phyloP scores from a whole-genome alignment of 2,113 vertebrate species.

The Halcyon senegalensis region DNA sequence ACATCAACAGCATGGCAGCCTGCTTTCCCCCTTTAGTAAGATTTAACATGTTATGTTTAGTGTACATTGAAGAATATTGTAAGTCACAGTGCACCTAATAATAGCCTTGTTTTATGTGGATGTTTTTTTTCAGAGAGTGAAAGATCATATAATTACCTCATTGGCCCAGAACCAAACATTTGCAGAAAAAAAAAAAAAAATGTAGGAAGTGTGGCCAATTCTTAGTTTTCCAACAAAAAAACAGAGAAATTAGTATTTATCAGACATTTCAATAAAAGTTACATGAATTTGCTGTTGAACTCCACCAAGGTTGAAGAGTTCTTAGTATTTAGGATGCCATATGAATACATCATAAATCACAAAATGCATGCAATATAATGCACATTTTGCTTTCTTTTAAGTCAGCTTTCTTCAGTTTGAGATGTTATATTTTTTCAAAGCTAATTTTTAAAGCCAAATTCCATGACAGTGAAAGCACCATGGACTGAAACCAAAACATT shows the following conservation, averaged over 20 bases:
- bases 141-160: not conserved
- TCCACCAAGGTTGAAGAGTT: not conserved
- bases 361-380: not conserved
- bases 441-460: not conserved
- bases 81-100: not conserved
- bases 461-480: not conserved
- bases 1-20: not conserved
- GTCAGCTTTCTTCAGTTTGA: not conserved
- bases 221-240: not conserved
- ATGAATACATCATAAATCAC: not conserved
- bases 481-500: not conserved
- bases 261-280: not conserved
- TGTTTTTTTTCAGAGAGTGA: not conserved
- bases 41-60: not conserved
- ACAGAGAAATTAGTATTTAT: not conserved
- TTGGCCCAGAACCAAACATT: not conserved
- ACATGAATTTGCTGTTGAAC: not conserved
- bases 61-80: not conserved
- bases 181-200: not conserved
- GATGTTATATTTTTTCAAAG: not conserved
- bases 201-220: not conserved
- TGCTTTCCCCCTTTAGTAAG: not conserved
- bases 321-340: not conserved
- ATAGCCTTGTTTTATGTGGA: not conserved
- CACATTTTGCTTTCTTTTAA: not conserved